These are phyloP conservation scores for Temnopleurus reevesii DNA, from an alignment of 53 echinoderm and acorn worm species.

Conservation along the genomic window DNA sequence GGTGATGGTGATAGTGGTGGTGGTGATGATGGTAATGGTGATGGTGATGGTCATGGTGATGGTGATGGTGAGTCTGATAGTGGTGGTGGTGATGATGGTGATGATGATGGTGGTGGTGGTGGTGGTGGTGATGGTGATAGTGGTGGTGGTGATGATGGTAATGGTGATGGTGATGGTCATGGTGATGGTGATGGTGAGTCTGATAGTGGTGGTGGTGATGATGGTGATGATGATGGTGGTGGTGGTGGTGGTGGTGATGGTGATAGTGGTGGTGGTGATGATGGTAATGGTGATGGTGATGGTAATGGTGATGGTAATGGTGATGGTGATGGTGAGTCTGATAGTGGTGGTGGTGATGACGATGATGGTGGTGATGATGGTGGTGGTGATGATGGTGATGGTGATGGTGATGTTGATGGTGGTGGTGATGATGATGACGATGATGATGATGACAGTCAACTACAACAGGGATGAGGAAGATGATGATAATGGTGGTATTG, in stretches of 20 bases:
- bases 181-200: too few species aligned
- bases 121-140: background rate
- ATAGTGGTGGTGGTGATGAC: too few species aligned
- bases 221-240: background rate
- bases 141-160: background rate
- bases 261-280: background rate
- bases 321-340: too few species aligned
- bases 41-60: background rate
- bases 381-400: background rate
- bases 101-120: background rate
- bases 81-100: too few species aligned
- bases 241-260: background rate
- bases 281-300: background rate
- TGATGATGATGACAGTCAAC: background rate
- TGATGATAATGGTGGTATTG: background rate
- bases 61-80: too few species aligned
- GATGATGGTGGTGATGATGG: background rate
- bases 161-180: background rate
- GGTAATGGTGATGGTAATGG: background rate
- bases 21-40: background rate
- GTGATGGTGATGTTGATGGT: background rate
- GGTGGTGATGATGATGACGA: background rate
- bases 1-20: background rate
- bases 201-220: too few species aligned
- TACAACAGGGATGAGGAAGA: too few species aligned